These are phyloP conservation scores for Megalonaias nervosa DNA, from an alignment of 1,140 invertebrate genomes.

Conservation along the genomic window DNA sequence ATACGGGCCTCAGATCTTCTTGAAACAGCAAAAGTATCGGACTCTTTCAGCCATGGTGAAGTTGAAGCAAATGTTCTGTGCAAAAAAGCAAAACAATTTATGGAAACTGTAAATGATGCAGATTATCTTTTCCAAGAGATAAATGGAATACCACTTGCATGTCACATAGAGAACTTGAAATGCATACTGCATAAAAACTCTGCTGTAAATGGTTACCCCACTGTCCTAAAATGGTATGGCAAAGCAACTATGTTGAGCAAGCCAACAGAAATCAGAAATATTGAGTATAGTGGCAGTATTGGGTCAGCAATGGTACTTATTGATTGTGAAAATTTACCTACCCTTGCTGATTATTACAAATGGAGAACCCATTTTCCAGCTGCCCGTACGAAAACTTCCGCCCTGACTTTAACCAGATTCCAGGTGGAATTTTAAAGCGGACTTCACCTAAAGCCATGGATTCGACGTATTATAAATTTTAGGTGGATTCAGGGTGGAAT, in stretches of 20 bases:
- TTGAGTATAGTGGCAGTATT: background rate
- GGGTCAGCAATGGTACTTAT: constrained; percentile 8
- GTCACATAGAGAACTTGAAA: background rate
- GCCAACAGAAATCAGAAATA: constrained; percentile 1
- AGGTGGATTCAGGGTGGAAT: no score
- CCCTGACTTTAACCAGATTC: no score
- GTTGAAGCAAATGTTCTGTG: background rate
- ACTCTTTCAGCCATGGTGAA: background rate
- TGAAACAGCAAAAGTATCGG: background rate
- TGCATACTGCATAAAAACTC: background rate
- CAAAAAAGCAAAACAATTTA: background rate
- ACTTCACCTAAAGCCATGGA: background rate
- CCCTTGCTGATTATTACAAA: constrained; percentile 1
- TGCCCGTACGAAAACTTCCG: no score
- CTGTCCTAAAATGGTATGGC: background rate
- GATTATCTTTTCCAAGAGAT: background rate
- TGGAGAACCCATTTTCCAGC: background rate
- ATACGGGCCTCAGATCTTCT: constrained; percentile 1
- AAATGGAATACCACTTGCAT: constrained; percentile 1
- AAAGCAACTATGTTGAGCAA: background rate
- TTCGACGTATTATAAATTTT: background rate
- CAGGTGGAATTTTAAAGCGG: background rate
- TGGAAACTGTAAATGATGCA: background rate
- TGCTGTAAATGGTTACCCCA: background rate
- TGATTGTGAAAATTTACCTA: background rate